Conservation (phyloP, 2,113 vertebrate genomes). For the Balaeniceps rex region DNA sequence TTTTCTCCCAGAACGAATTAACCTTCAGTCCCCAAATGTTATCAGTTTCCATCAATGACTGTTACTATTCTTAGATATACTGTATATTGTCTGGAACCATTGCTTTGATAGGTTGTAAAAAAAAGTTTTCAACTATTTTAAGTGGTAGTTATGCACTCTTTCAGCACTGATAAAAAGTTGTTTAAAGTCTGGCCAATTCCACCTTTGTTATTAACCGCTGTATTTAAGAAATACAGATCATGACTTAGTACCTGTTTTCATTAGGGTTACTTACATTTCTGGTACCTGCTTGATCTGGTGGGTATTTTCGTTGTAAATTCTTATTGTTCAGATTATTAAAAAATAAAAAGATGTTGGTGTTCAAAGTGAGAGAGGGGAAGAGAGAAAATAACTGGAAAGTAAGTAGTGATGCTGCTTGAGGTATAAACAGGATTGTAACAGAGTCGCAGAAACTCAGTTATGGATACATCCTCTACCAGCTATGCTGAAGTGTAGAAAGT, state of each 20-base stretch:
- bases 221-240: not conserved
- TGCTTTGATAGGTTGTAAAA: conserved; percentile 13
- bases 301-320: not conserved
- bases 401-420: not conserved
- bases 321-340: not conserved
- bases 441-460: not conserved
- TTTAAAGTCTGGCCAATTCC: not conserved
- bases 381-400: not conserved
- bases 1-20: not conserved
- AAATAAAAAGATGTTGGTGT: not conserved
- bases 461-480: not conserved
- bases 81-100: conserved; percentile 41
- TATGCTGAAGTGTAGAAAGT: not conserved
- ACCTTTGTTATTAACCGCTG: not conserved
- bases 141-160: conserved; percentile 1
- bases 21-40: conserved; percentile 26
- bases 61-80: conserved; percentile 49
- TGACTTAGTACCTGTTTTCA: not conserved
- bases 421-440: not conserved
- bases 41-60: conserved; percentile 51
- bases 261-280: not conserved
- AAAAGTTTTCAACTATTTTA: conserved; percentile 20
- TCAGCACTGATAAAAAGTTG: conserved; percentile 6
- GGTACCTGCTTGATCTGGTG: not conserved
- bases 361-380: not conserved